Base-by-base conservation (phyloP, 2,888 invertebrate genomes). In the Tachystola acroxantha region DNA sequence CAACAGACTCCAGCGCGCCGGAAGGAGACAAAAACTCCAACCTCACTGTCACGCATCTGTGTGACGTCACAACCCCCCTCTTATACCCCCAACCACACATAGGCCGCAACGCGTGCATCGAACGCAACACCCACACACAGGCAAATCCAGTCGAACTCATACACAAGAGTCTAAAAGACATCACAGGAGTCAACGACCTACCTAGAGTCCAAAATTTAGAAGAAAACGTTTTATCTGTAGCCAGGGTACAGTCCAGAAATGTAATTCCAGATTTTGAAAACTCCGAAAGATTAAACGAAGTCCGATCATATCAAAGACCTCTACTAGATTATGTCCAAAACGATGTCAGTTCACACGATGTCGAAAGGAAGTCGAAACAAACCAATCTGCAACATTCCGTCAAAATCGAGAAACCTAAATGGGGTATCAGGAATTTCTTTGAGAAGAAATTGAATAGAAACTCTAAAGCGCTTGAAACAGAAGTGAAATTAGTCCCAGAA, bases 91-190 rank as follows among this genome's bases (percentile, higher is more conserved):
- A 93, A 60, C 94, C 95, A 0, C 93, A 95, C 72, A 94, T 96
- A 68, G 96, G 96, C 1, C 88, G 94, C 16, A 96, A 96, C 85
- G 91, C 93, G 7, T 96, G 95, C 71, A 96, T 96, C 67, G 96
- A 96, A 7, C 89, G 94, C 0, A 85, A 84, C 61, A 82, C 82
- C 7, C 72, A 72, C 73, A 25, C 24, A 1, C 91, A 48, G 90
- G 90, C 81, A 68, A 89, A 48, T 69, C 89, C 84, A 0, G 79
- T 82, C 1, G 61, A 81, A 44, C 76, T 91, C 5, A 88, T 91
- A 41, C 91, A 92, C 47, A 91, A 91, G 50, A 91, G 91, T 1
- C 72, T 89, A 0, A 92, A 92, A 60, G 91, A 92, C 53, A 71
- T 78, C 0, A 56, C 72, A 0, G 46, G 52, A 0, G 57, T 57